Evolutionary conservation across 2,113 vertebrate species (phyloP).

Genomic region (Pedionomus torquatus): DNA sequence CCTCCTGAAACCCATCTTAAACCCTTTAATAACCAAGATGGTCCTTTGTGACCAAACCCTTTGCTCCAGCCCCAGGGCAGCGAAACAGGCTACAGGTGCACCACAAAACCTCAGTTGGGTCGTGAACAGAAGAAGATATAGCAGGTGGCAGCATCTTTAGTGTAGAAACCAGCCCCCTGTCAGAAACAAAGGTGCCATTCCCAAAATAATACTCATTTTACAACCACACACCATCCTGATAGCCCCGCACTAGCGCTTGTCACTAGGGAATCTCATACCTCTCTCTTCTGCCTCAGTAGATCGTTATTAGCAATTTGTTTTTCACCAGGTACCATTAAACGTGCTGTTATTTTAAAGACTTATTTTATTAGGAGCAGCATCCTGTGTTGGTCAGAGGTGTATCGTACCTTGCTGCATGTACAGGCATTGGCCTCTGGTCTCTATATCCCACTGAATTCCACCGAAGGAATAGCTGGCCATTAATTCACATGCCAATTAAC

Average conservation of each 20-base stretch:
- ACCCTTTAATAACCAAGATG: neutral
- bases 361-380: neutral
- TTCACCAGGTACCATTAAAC: neutral
- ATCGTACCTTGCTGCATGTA: neutral
- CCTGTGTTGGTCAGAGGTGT: accelerated
- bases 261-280: neutral
- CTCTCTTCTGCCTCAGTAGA: neutral
- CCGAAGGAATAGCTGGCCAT: neutral
- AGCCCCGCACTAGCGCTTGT: neutral
- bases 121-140: neutral
- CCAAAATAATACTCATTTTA: neutral
- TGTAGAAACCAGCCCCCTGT: neutral
- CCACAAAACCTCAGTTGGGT: neutral
- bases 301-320: neutral
- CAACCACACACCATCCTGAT: neutral
- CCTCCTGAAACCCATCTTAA: neutral
- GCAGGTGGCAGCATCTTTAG: neutral
- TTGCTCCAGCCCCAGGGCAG: neutral
- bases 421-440: neutral
- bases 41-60: neutral
- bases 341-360: neutral
- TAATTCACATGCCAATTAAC: neutral
- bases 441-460: neutral
- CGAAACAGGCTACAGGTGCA: neutral
- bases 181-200: neutral